Evolutionary conservation across 2,797 vertebrate species (phyloP), one percentile per base, ranked within the genome.

Genomic region (Potorous gilbertii): DNA sequence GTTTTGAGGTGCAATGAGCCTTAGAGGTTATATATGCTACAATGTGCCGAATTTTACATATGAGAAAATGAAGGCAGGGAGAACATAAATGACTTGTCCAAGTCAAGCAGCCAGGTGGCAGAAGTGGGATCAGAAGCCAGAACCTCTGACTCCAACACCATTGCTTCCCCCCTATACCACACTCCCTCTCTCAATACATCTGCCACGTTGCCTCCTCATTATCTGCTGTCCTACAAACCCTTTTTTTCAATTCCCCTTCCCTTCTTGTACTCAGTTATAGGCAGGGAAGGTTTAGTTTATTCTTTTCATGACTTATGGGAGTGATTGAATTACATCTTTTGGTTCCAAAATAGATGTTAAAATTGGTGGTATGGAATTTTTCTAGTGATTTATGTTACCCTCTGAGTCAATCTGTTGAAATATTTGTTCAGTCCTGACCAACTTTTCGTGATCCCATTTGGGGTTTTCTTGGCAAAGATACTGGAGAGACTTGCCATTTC

Each of bases 321-420:
- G 6, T 74, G 40, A 81, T 31, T 46, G 40, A 81, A 81, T 81
- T 27, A 81, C 16, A 81, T 40, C 3, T 46, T 81, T 81, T 81
- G 40, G 21, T 92, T 96, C 87, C 89, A 94, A 50, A 46, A 66
- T 56, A 94, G 31, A 92, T 3, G 24, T 8, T 16, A 94, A 55
- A 92, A 94, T 92, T 55, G 54, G 24, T 74, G 55, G 54, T 74
- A 5, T 52, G 3, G 0, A 21, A 6, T 54, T 91, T 89, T 66
- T 54, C 29, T 11, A 90, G 90, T 94, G 21, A 94, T 21, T 96
- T 46, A 46, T 62, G 29, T 21, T 97, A 81, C 27, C 56, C 89
- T 93, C 55, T 92, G n/a, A 92, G 97, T 95, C 13, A 94, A 91
- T 66, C 92, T 95, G 46, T 66, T 54, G 0, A 96, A 95, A 97